These are phyloP conservation scores for Myotis davidii DNA, from an alignment of 2,113 vertebrate species.

Conservation along the genomic window DNA sequence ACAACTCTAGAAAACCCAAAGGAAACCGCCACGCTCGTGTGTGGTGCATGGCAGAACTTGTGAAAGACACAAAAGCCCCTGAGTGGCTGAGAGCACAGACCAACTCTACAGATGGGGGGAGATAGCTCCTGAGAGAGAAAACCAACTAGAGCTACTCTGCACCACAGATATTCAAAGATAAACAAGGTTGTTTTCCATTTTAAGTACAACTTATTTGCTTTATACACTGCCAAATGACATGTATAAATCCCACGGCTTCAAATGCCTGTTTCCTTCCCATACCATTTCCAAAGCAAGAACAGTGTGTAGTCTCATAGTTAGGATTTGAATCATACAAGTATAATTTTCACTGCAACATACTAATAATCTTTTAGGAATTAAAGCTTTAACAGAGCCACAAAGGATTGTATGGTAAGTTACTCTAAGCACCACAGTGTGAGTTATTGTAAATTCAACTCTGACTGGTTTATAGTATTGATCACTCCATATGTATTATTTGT, in stretches of 20 bases:
- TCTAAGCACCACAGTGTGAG: neutral
- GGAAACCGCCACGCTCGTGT: neutral
- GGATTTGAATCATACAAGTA: neutral
- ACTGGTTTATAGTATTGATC: neutral
- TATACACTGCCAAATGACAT: neutral
- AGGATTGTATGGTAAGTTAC: neutral
- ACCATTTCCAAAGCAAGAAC: neutral
- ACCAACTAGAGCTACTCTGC: neutral
- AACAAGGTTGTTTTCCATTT: slow-evolving; percentile 50
- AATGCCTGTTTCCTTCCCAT: neutral
- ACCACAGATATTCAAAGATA: slow-evolving; percentile 49
- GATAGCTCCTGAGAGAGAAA: neutral
- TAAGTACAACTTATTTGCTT: slow-evolving; percentile 34
- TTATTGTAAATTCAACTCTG: neutral
- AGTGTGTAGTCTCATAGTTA: neutral
- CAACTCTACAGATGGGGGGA: neutral
- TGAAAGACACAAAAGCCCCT: neutral
- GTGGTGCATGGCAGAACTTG: neutral
- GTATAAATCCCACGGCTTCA: neutral
- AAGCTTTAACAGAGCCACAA: neutral
- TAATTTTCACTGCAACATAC: neutral
- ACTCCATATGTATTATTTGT: neutral
- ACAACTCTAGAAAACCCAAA: slow-evolving; percentile 51
- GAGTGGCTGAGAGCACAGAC: neutral
- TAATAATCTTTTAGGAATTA: neutral